Conservation (phyloP, 1,140 invertebrate genomes). For the Zaprionus taronus region DNA sequence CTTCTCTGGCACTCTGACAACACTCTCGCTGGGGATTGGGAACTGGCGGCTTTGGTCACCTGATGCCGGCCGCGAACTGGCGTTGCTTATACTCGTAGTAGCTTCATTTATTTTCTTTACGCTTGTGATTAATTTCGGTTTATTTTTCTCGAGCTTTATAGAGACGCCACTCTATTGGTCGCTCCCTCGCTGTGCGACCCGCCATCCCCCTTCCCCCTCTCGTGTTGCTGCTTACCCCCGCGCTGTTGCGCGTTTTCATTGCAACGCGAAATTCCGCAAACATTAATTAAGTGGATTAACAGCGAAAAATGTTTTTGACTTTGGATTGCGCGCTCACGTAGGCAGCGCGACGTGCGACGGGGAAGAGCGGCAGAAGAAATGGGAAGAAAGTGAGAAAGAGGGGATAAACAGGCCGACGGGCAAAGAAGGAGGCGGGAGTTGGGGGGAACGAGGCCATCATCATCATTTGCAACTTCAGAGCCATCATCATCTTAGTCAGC, state of each 20-base stretch:
- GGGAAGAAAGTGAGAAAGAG: not conserved
- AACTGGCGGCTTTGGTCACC: not conserved
- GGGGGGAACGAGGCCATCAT: not conserved
- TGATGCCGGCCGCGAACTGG: not conserved
- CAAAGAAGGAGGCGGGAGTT: too few relatives aligned
- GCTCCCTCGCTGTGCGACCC: too few relatives aligned
- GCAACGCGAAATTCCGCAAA: constrained; percentile 54
- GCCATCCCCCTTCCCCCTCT: not conserved
- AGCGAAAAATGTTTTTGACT: constrained; percentile 59
- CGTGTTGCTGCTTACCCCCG: not conserved
- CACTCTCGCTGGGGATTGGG: not conserved
- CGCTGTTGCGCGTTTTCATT: not conserved
- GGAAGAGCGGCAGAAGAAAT: not conserved
- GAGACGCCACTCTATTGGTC: not conserved
- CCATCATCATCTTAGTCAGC: constrained; percentile 13
- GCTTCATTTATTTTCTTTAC: constrained; percentile 4
- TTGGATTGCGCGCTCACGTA: constrained; percentile 45
- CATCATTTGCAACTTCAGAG: constrained; percentile 21
- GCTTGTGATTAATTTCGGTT: constrained; percentile 42
- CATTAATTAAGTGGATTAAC: constrained; percentile 74
- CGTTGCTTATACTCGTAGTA: not conserved
- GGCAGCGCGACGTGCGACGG: not conserved
- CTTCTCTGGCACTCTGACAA: not conserved
- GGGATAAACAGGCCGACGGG: too few relatives aligned
- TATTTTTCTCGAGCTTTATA: constrained; percentile 6